Base-by-base conservation (phyloP, 2,888 invertebrate species). In the Mactromeris polynyma region DNA sequence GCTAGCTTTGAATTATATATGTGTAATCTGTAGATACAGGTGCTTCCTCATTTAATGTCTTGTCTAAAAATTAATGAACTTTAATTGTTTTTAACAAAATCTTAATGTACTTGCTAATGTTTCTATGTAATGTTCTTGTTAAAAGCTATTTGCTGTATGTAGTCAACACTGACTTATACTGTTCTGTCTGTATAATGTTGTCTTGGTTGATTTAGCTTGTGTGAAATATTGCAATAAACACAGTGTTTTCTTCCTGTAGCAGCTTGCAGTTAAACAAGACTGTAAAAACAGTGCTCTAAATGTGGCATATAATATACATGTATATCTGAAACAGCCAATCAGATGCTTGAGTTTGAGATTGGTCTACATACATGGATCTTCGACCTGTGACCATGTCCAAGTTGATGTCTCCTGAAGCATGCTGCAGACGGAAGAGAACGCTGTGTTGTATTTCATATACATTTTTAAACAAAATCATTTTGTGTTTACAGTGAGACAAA, bases 401-500 rank as follows among this genome's bases (percentile, higher is more conserved):
- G 42, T 4, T 7, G 46, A 17, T 46, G 46, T 46, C 46, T 46
- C 14, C 17, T 46, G 17, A 46, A 46, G 46, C 46, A 7, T 9
- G 46, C 46, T 46, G 14, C 46, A 4, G 17, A 46, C 3, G 17
- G 46, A 17, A 46, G 46, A 46, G 46, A 46, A 46, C 46, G 17
- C 46, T 46, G 46, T 46, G 46, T 17, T 46, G 46, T 46, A 9
- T 46, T 46, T 46, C 9, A 46, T 7, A 17, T 46, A 46, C 46
- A 11, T 46, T 46, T 17, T 64, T 64, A 11, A 26, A 64, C 9
- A 64, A 26, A 6, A 26, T n/a, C 26, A 64, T 9, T 26, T 26
- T 64, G 26, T 64, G 58, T 26, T 73, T 73, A 73, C 73, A 92
- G 92, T 78, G n/a, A 81, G 79, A 36, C 83, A 89, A 36, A 81